phyloP scores from a whole-genome alignment of 2,113 vertebrate genomes.

The Benthochromis sp. region DNA sequence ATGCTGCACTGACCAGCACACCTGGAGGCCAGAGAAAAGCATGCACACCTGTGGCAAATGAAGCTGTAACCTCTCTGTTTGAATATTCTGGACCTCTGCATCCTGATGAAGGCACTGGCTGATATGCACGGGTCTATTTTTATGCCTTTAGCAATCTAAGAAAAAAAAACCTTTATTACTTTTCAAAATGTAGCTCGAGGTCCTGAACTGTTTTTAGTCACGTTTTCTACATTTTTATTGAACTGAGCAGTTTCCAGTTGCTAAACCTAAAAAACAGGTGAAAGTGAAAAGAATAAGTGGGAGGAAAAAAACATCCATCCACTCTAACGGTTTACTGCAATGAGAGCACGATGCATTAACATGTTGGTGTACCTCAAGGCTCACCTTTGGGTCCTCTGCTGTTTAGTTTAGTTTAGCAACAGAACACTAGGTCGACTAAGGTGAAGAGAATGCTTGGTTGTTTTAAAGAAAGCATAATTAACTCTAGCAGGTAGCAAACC shows the following conservation, averaged over 20 bases:
- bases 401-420: not conserved
- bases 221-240: not conserved
- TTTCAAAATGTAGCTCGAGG: not conserved
- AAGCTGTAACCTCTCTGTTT: not conserved
- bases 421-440: not conserved
- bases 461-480: not conserved
- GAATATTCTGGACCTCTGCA: not conserved
- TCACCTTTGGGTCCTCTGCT: not conserved
- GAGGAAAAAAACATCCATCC: not conserved
- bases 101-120: not conserved
- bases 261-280: not conserved
- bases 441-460: not conserved
- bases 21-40: not conserved
- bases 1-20: not conserved
- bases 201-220: not conserved
- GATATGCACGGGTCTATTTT: not conserved
- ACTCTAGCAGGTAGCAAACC: not conserved
- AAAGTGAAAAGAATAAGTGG: not conserved
- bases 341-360: not conserved
- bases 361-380: not conserved
- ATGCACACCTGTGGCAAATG: not conserved
- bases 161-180: not conserved
- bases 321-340: rapidly evolving
- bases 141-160: not conserved
- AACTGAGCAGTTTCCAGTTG: not conserved